Base-by-base conservation (phyloP, 2,797 vertebrate genomes). In the Phyllotis vaccarum region DNA sequence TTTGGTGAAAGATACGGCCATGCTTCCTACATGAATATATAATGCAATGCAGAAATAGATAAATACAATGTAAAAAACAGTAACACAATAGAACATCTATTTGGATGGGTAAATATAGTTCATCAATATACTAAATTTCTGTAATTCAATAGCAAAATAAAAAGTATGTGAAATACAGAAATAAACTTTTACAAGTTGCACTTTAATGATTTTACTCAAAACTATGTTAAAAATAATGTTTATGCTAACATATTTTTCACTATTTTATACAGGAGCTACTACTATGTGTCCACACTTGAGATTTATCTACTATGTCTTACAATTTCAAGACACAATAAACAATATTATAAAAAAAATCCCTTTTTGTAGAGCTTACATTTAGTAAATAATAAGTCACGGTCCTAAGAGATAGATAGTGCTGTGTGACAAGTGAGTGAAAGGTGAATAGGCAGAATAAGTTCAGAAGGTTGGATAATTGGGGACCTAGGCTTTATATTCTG, bases 211-310 rank as follows among this genome's bases (percentile, higher is more conserved):
- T 2, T 80, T 56, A 56, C 34, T 80, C 52, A 80, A 37, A 81
- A 29, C n/a, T 81, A 3, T 3, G 12, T 92, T 95, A 68, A 93
- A 72, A 91, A 76, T 37, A 64, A 40, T 31, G 62, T 43, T 43
- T 91, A 70, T 22, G 85, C 19, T 56, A 13, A 78, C 90, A 78
- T 66, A 90, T 3, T 93, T 93, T 92, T 76, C 52, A 68, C 54
- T 81, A 37, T 7, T 80, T 11, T 21, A 31, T 86, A 31, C n/a
- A 24, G 79, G 37, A 90, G n/a, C 85, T n/a, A n/a, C 29, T 66
- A 86, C 3, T 17, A 16, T 60, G 40, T 4, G 7, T 49, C 60
- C 17, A 46, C 6, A 11, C 29, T 60, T 56, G 58, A 60, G 40
- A 49, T 83, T 43, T 1, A 68, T 74, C 43, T 83, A 82, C 24